Base-by-base conservation (phyloP, 2,797 vertebrate genomes). In the Paedocypris micromegethes region DNA sequence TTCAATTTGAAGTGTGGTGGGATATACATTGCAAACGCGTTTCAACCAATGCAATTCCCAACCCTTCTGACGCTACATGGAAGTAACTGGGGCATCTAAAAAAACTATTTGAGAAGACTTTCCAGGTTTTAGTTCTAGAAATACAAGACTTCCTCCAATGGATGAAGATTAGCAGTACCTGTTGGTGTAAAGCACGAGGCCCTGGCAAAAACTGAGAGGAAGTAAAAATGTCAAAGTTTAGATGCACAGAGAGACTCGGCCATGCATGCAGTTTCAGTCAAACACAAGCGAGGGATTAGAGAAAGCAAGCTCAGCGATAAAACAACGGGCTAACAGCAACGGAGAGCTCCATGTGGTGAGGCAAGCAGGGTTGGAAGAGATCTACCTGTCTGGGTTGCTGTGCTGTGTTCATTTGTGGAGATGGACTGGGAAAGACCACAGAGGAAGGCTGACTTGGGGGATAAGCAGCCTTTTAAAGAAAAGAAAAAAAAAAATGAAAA, bases 401-500 rank as follows among this genome's bases (percentile, higher is more conserved):
- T 89, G 93, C 91, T 80, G 94, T 93, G 89, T 94, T 98, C 96
- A 99, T 99, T 94, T 93, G 94, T 90, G 92, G 93, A 86, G 92
- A 89, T 85, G 89, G 90, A 77, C 92, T 89, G 69, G 94, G 89
- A 87, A 93, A 97, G 84, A 98, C 97, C 82, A 98, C 93, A 90
- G 96, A 93, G 81, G 93, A 79, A 75, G 89, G 86, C 84, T 97
- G 96, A 85, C 93, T 94, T 74, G 94, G 89, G 83, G 94, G 91
- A 88, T 94, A 99, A 2, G 93, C 87, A 67, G 92, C 88, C 94
- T 98, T 75, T 63, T 75, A 62, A 46, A 66, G 5, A 72, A 44
- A 2, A 0, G n/a, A 2, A 23, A 7, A 47, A 39, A 57, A 8
- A 55, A 0, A 51, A 37, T 40, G 53, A 50, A 9, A 63, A 52